These are phyloP conservation scores for Gymnogyps californianus DNA, from an alignment of 2,113 vertebrate genomes.

Conservation along the genomic window DNA sequence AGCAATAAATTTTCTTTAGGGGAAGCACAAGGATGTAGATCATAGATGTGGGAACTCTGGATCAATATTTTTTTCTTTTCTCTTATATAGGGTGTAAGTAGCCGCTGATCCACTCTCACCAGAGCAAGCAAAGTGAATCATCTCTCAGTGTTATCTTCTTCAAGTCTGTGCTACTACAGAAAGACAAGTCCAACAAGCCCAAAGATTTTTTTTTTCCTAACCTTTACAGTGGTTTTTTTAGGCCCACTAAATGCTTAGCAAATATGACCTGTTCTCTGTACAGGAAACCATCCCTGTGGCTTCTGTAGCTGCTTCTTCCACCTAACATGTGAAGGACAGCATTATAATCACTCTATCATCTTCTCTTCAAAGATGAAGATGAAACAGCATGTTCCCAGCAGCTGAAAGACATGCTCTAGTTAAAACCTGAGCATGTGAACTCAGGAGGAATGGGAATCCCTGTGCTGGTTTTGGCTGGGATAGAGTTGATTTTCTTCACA, in stretches of 20 bases:
- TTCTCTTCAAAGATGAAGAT: constrained; percentile 30
- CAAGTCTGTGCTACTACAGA: neutral
- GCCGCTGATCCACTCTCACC: neutral
- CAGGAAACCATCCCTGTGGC: neutral
- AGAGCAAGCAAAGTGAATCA: neutral
- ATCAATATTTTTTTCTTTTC: constrained; percentile 43
- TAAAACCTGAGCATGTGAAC: neutral
- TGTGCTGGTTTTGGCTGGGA: too few species aligned
- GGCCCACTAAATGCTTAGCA: neutral
- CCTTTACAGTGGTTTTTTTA: neutral
- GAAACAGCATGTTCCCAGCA: constrained; percentile 1
- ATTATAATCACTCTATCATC: neutral
- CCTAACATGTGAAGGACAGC: neutral
- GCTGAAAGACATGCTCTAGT: neutral
- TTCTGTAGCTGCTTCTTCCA: neutral
- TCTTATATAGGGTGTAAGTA: neutral
- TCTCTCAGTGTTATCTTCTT: constrained; percentile 26
- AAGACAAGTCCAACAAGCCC: neutral
- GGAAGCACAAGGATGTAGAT: constrained; percentile 61
- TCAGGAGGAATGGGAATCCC: neutral
- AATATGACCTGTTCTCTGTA: neutral
- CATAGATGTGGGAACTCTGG: constrained; percentile 42
- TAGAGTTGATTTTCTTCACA: too few species aligned
- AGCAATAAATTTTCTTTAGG: constrained; percentile 59
- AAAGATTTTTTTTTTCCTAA: neutral